phyloP scores from a whole-genome alignment of 2,888 invertebrate genomes.

The Patella caerulea region DNA sequence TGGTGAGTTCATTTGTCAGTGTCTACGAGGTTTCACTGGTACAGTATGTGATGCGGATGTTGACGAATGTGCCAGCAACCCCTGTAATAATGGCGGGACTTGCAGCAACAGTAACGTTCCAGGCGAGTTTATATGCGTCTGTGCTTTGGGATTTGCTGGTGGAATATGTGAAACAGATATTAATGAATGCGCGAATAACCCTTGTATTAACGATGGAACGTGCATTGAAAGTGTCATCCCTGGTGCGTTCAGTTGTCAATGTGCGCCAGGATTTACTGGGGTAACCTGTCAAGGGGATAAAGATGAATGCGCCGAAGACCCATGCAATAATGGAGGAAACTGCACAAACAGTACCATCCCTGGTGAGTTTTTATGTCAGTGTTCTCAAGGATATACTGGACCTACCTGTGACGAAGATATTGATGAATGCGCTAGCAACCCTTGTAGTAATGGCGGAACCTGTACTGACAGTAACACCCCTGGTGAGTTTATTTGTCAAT shows the following conservation, averaged over 20 bases:
- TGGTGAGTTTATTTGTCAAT: constrained; percentile 27
- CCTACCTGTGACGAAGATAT: constrained; percentile 84
- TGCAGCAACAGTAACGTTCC: background rate
- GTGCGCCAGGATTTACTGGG: constrained; percentile 91
- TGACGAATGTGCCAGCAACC: constrained; percentile 20
- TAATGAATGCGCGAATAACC: constrained; percentile 91
- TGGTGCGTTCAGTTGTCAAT: constrained; percentile 87
- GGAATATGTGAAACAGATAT: constrained; percentile 84
- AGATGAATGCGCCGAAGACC: constrained; percentile 83
- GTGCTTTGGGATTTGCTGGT: constrained; percentile 24
- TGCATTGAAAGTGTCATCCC: constrained; percentile 75
- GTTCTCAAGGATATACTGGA: constrained; percentile 28
- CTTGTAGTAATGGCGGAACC: constrained; percentile 90
- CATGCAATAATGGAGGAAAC: constrained; percentile 90
- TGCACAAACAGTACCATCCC: constrained; percentile 77
- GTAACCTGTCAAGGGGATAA: constrained; percentile 89
- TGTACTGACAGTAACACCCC: constrained; percentile 73
- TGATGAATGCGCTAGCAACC: constrained; percentile 92
- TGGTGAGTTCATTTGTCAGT: constrained; percentile 30
- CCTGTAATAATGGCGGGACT: constrained; percentile 4
- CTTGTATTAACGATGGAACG: constrained; percentile 42
- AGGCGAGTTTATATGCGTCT: constrained; percentile 27
- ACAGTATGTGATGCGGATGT: constrained; percentile 16
- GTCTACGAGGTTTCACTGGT: constrained; percentile 12
- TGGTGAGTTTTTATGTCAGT: constrained; percentile 73